Evolutionary conservation across 2,888 invertebrate species (phyloP), one percentile per base, ranked within the genome.

Genomic region (Tortrix viridana): DNA sequence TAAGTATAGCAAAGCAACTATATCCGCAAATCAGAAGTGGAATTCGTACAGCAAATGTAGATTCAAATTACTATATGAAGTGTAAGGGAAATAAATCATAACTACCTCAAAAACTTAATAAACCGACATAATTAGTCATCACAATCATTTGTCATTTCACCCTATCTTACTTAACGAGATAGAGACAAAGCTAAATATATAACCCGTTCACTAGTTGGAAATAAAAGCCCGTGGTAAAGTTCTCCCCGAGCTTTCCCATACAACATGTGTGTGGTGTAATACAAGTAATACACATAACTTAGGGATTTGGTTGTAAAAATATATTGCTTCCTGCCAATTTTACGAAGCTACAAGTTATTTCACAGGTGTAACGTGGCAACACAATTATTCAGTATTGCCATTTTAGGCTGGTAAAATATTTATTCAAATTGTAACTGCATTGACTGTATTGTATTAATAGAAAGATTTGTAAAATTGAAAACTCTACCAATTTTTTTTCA

Each of bases 261-360:
- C 53, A 26, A 47, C 63, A 63, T 50, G 58, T 63, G 57, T 50
- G 58, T 63, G 57, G 9, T 43, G 52, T 58, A 62, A 62, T 47
- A 63, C 49, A 63, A 63, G 57, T 58, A 50, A 50, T 50, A 32
- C 37, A 47, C 22, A 46, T 57, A 47, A 62, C 57, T 48, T 22
- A 5, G 43, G 18, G 47, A 38, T 22, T 5, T 41, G 20, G 41
- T 16, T 41, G 22, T 63, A 58, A 53, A 63, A 58, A 62, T 56
- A 56, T 58, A 56, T 58, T 23, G 38, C 52, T 57, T 62, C 56
- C 38, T 52, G 54, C 9, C 22, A 9, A 5, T 41, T n/a, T 20
- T 38, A 41, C n/a, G 14, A n/a, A 41, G 14, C n/a, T 41, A 16
- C 16, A 41, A n/a, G 4, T 41, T 41, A 41, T n/a, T 16, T 1